Conservation (phyloP, 2,113 vertebrate genomes). For the Hydrochoerus hydrochaeris region DNA sequence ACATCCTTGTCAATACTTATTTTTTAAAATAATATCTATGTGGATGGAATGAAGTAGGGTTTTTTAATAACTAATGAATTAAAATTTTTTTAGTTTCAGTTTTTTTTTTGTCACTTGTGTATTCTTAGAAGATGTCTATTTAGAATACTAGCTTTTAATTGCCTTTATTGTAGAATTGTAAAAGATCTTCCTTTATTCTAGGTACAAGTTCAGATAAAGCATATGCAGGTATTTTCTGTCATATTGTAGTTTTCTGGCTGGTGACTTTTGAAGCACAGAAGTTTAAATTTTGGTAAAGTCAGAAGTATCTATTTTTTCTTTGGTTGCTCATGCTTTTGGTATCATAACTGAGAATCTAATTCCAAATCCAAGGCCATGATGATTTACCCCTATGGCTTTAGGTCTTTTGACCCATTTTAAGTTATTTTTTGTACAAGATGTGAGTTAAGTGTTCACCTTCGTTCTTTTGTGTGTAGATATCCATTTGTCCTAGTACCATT, state of each 20-base stretch:
- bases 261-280: not conserved
- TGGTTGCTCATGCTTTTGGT: not conserved
- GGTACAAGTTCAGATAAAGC: not conserved
- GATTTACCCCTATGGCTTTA: not conserved
- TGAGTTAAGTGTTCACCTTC: not conserved
- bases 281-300: not conserved
- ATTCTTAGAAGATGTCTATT: not conserved
- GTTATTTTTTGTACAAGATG: not conserved
- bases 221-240: not conserved
- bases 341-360: not conserved
- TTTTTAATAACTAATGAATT: not conserved
- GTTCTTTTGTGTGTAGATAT: not conserved
- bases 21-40: not conserved
- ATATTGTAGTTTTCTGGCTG: not conserved
- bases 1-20: not conserved
- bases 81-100: not conserved
- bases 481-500: not conserved
- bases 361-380: not conserved
- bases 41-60: not conserved
- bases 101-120: not conserved
- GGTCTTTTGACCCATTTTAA: not conserved
- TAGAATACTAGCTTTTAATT: not conserved
- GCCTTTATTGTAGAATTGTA: not conserved
- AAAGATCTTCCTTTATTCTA: not conserved
- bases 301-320: not conserved